Base-by-base conservation (phyloP, 2,888 invertebrate species). In the Graphium colonna region DNA sequence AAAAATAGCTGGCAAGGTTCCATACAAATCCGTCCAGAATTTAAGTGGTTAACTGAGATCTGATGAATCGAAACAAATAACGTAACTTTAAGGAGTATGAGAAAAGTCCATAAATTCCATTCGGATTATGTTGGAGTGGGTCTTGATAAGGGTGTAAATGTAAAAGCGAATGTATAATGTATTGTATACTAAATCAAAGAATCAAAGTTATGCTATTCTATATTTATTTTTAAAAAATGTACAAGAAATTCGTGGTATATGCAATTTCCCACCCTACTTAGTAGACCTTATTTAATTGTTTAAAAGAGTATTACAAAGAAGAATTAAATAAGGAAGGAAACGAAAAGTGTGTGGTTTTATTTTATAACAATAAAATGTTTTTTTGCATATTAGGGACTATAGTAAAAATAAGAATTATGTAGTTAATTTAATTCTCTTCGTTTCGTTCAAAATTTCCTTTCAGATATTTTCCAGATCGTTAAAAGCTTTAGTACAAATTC, bases 1-100 rank as follows among this genome's bases (percentile, higher is more conserved):
- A 18, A 13, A 17, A 36, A 18, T 17, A 38, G 18, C 26, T 31
- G 52, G 33, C 39, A 49, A 53, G 44, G 31, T 53, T 39, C 5
- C 48, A 44, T 44, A 40, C 31, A 36, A 54, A 33, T 54, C 54
- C 54, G 54, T 54, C 54, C 54, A 54, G 33, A 50, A 50, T 36
- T 50, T 44, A 33, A 38, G 31, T 45, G 40, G 54, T 50, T 54
- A 54, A 45, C 15, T 50, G 18, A 41, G 41, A 54, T 54, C 50
- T 54, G 54, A 54, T 54, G 54, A 54, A 54, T 54, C 54, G 17
- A 47, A 42, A 33, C 15, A 17, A 21, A 41, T n/a, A 39, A 39
- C 21, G 41, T 18, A 46, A 10, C 10, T 31, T 9, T 52, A 10
- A 13, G 13, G 39, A 43, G 39, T 33, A 33, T 8, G 17, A n/a